Conservation (phyloP, 2,888 invertebrate species). For the Anagyrus pseudococci region DNA sequence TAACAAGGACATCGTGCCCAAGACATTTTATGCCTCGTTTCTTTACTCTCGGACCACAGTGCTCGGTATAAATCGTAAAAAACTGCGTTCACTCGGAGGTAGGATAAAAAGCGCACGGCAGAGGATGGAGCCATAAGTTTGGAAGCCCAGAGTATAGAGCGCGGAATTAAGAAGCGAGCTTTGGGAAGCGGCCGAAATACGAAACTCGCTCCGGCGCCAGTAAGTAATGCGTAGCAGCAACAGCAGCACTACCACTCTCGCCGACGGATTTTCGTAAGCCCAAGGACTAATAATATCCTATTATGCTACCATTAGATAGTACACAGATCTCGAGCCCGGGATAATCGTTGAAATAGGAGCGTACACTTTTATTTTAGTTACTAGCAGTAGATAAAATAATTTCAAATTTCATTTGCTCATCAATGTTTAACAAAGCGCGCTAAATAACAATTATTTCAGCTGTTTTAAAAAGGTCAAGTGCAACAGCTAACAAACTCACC, state of each 20-base stretch:
- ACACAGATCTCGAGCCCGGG: slow-evolving; percentile 39
- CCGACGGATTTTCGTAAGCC: slow-evolving; percentile 43
- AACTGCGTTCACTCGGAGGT: too few relatives aligned
- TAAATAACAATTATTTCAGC: too few relatives aligned
- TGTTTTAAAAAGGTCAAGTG: too few relatives aligned
- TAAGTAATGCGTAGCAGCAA: slow-evolving; percentile 31
- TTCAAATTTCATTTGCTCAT: too few relatives aligned
- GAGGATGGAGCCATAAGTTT: slow-evolving; percentile 7
- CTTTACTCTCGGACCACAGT: too few relatives aligned
- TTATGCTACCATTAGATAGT: slow-evolving; percentile 60
- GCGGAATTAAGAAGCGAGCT: slow-evolving; percentile 48
- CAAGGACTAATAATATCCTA: slow-evolving; percentile 57
- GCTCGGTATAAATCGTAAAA: slow-evolving; percentile 20
- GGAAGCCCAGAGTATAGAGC: slow-evolving; percentile 8
- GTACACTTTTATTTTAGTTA: slow-evolving; percentile 9
- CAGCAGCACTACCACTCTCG: too few relatives aligned
- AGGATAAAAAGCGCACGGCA: background rate
- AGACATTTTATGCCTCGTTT: too few relatives aligned
- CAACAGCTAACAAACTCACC: too few relatives aligned
- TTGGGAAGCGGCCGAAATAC: slow-evolving; percentile 52
- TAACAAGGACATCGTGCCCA: too few relatives aligned
- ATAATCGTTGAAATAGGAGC: background rate
- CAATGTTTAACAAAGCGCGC: too few relatives aligned
- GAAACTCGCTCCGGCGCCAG: slow-evolving; percentile 58
- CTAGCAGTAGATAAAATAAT: too few relatives aligned